phyloP scores from a whole-genome alignment of 53 echinoderm and acorn worm species.

The Echinometra lucunter region DNA sequence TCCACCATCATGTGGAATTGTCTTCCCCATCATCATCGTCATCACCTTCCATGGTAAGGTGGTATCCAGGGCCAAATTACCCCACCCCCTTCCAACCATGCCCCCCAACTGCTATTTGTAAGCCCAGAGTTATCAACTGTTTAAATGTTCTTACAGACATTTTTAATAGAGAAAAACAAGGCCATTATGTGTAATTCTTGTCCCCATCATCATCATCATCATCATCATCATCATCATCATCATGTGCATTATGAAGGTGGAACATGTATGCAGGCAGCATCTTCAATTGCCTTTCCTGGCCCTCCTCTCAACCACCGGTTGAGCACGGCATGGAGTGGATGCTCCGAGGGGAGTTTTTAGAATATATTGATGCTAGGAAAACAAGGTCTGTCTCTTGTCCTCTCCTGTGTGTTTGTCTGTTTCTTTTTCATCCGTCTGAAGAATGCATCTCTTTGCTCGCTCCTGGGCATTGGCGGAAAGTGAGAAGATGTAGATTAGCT shows the following conservation, averaged over 20 bases:
- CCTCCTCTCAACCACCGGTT: background rate
- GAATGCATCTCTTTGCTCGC: background rate
- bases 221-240: background rate
- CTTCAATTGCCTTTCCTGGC: background rate
- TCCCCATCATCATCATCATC: no score
- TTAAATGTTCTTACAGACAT: no score
- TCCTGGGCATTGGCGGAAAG: background rate
- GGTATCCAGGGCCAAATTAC: no score
- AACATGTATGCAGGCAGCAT: background rate
- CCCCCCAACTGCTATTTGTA: no score
- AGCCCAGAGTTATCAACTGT: no score
- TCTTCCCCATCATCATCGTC: no score
- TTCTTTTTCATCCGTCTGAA: slow-evolving; percentile 11
- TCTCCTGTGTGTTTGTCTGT: slow-evolving; percentile 13
- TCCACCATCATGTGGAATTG: no score
- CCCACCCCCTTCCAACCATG: no score
- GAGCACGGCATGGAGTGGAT: slow-evolving; percentile 23
- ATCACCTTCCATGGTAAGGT: no score
- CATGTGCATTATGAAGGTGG: background rate
- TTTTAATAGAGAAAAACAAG: no score
- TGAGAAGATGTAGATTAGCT: slow-evolving; percentile 40
- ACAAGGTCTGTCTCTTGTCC: slow-evolving; percentile 1
- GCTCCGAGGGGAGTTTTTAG: slow-evolving; percentile 18
- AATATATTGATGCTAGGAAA: slow-evolving; percentile 30
- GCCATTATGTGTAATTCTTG: no score